Evolutionary conservation across 2,797 vertebrate species (phyloP), one percentile per base, ranked within the genome.

Genomic region (Dipus sagitta): DNA sequence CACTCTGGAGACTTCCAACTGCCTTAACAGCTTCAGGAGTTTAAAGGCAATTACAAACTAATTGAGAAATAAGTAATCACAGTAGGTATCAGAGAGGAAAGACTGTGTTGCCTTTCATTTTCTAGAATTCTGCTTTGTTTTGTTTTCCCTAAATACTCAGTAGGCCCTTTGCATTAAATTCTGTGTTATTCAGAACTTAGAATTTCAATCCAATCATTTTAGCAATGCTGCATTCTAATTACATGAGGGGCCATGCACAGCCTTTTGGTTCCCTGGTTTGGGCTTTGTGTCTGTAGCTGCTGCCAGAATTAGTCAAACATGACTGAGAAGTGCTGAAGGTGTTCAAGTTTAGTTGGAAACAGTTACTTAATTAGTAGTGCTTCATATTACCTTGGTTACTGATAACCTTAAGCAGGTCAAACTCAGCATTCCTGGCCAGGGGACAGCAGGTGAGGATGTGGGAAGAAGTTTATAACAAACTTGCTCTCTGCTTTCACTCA

Each of bases 1-100:
- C 13, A 23, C 76, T 91, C 34, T 68, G 17, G 47, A 92, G 34
- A 93, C 92, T 91, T 75, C 90, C 52, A 75, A 76, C 42, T 65
- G 28, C 86, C n/a, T 86, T 80, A 79, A 68, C 28, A 83, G n/a
- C 52, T 67, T 54, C 21, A 20, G 28, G n/a, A 90, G 90, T 76
- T 68, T 88, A 95, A 83, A 97, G 47, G 34, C 65, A 91, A 71
- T 90, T 89, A 78, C n/a, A 75, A 86, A 92, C 34, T 92, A 93
- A 92, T 13, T 72, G 68, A 94, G 67, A 62, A 83, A 86, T 93
- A 93, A 88, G 32, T 65, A 94, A 88, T 77, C 81, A 80, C 38
- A 93, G 68, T 26, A 32, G 23, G 68, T 94, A 30, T 58, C 28
- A 58, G 15, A 92, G 62, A 95, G 8, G 30, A 65, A 34, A 32